Percentiles rank a stretch among this genome's conserved stretches.
Evolutionary conservation across 2,797 vertebrate genomes (phyloP).

Genomic region (Caiman crocodilus): DNA sequence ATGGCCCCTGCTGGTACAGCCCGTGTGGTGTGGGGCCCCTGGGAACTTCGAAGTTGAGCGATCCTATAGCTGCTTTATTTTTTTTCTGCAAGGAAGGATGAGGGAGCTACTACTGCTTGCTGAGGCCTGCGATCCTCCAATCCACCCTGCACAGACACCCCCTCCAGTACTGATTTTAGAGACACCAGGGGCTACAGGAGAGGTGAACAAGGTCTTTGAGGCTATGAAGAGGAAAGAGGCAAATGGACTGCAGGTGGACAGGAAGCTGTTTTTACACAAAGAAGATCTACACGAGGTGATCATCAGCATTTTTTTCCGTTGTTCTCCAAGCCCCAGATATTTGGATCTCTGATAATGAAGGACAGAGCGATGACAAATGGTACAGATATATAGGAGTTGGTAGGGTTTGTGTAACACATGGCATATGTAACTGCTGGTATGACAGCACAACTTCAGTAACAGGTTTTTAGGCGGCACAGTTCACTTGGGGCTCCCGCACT

Average conservation of each 20-base stretch:
- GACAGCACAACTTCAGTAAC: not conserved
- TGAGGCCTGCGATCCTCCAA: not conserved
- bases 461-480: not conserved
- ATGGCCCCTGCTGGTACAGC: too few relatives aligned
- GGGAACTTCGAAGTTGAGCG: too few relatives aligned
- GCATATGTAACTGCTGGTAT: too few relatives aligned
- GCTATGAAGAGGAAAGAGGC: not conserved
- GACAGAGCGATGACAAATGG: not conserved
- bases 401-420: too few relatives aligned
- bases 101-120: not conserved
- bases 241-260: not conserved
- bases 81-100: not conserved
- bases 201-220: not conserved
- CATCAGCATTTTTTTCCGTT: not conserved
- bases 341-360: not conserved
- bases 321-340: not conserved
- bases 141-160: not conserved
- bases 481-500: not conserved
- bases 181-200: not conserved
- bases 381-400: not conserved
- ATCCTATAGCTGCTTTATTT: too few relatives aligned
- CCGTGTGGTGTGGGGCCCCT: too few relatives aligned
- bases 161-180: not conserved
- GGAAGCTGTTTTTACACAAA: not conserved
- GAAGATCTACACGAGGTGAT: not conserved